Percentiles rank a stretch among this genome's conserved stretches.
These are phyloP conservation scores for Petrolisthes manimaculis DNA, from an alignment of 2,888 invertebrate genomes.

Conservation along the genomic window DNA sequence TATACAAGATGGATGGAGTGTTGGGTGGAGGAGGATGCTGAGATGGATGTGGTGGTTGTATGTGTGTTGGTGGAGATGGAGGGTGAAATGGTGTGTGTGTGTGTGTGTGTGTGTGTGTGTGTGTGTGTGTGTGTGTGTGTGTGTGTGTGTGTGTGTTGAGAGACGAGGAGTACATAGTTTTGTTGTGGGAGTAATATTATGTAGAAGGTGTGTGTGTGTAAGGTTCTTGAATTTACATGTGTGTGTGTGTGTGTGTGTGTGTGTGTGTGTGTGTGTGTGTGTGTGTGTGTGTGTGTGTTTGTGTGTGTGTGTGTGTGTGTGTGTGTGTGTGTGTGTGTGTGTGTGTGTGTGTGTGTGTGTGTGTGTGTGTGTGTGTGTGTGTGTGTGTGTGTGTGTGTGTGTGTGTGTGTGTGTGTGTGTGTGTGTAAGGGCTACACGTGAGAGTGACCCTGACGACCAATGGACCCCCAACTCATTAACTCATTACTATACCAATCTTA, in stretches of 20 bases:
- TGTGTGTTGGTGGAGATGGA: background rate
- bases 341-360: background rate
- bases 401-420: background rate
- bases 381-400: background rate
- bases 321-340: background rate
- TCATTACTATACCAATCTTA: no score
- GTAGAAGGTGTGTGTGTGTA: background rate
- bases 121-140: conserved; percentile 8
- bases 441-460: no score
- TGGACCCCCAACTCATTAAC: no score
- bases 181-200: no score
- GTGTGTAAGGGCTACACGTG: no score
- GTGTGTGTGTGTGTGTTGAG: background rate
- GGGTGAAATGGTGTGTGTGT: background rate
- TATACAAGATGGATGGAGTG: background rate
- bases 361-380: conserved; percentile 4
- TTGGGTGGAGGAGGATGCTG: background rate
- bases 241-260: background rate
- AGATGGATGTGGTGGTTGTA: background rate
- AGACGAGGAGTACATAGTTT: no score
- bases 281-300: background rate
- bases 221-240: background rate
- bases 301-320: no score
- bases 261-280: no score
- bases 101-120: conserved; percentile 6